A percentile compares a stretch with the other conserved stretches of the same genome.
Evolutionary conservation across 2,113 vertebrate genomes (phyloP).

Genomic region (Esox niger): DNA sequence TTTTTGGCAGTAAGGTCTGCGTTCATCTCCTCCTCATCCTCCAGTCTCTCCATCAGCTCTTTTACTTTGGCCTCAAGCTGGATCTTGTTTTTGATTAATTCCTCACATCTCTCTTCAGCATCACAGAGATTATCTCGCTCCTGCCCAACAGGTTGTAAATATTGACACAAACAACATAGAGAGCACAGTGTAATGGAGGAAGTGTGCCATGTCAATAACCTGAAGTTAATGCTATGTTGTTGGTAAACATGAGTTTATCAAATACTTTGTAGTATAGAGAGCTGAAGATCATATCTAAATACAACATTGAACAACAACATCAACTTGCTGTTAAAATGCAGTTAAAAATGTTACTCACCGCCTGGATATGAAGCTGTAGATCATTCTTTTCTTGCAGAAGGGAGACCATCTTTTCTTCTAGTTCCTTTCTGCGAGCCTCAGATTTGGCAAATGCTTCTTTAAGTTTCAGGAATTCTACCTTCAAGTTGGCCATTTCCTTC

Average conservation of each 20-base stretch:
- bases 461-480: slow-evolving; percentile 79
- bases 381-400: slow-evolving; percentile 92
- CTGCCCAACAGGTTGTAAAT: slow-evolving; percentile 62
- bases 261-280: no score
- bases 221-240: no score
- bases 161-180: neutral
- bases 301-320: no score
- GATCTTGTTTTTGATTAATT: slow-evolving; percentile 89
- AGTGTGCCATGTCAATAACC: no score
- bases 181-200: no score
- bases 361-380: slow-evolving; percentile 88
- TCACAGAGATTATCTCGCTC: slow-evolving; percentile 90
- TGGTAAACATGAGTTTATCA: no score
- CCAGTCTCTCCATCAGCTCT: slow-evolving; percentile 80
- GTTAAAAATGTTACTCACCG: no score
- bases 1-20: slow-evolving; percentile 87
- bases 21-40: slow-evolving; percentile 89
- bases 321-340: no score
- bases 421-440: slow-evolving; percentile 82
- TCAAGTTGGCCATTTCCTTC: slow-evolving; percentile 83
- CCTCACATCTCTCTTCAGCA: slow-evolving; percentile 86
- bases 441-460: slow-evolving; percentile 86
- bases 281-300: no score
- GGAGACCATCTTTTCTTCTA: no score
- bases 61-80: slow-evolving; percentile 87